phyloP scores from a whole-genome alignment of 2,797 vertebrate genomes.

The Heliangelus exortis region DNA sequence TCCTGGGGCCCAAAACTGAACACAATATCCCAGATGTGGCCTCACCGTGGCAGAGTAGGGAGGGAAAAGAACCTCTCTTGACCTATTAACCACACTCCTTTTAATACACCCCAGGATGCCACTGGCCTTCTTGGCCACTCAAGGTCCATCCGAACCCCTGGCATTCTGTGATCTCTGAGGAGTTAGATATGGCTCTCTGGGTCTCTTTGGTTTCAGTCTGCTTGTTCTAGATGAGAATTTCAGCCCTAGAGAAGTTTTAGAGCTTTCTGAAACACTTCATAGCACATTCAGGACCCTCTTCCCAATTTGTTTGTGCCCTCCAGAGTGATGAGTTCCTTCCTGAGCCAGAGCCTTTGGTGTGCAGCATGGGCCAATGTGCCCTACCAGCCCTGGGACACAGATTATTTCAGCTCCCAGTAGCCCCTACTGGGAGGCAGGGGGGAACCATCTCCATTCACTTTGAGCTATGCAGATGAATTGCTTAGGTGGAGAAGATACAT shows the following conservation, averaged over 20 bases:
- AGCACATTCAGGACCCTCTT: background rate
- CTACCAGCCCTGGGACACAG: accelerated
- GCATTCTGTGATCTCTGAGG: background rate
- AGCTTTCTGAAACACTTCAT: background rate
- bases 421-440: background rate
- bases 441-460: background rate
- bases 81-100: no score
- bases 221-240: background rate
- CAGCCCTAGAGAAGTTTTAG: background rate
- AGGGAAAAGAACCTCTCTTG: no score
- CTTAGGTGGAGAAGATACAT: background rate
- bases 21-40: no score
- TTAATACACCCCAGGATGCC: no score
- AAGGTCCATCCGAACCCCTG: no score
- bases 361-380: accelerated
- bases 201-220: background rate
- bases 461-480: background rate
- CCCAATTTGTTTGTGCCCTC: background rate
- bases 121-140: no score
- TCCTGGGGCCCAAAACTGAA: no score
- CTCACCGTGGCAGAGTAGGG: no score
- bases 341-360: background rate
- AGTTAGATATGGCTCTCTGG: accelerated
- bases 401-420: background rate
- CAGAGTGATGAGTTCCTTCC: background rate